These are phyloP conservation scores for Eupeodes corollae DNA, from an alignment of 1,140 invertebrate genomes.

Conservation along the genomic window DNA sequence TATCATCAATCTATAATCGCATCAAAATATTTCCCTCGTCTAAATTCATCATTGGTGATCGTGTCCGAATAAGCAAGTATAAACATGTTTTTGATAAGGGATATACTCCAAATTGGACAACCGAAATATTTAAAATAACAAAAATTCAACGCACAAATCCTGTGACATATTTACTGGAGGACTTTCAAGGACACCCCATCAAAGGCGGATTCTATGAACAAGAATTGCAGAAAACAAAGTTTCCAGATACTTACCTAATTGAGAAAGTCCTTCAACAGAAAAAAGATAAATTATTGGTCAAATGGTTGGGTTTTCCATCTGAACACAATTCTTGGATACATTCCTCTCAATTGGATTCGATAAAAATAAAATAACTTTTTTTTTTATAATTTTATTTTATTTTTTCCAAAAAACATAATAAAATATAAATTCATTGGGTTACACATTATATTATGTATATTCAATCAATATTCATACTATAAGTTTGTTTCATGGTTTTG, in stretches of 20 bases:
- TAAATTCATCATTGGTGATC: slow-evolving; percentile 23
- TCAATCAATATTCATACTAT: too few relatives aligned
- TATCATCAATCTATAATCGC: slow-evolving; percentile 11
- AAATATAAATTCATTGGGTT: too few relatives aligned
- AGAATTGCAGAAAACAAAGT: slow-evolving; percentile 23
- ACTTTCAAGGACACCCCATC: slow-evolving; percentile 20
- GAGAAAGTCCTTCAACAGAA: slow-evolving; percentile 24
- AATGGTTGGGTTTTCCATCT: slow-evolving; percentile 27
- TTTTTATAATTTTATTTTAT: slow-evolving; percentile 1
- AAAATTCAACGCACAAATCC: slow-evolving; percentile 26
- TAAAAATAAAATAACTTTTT: slow-evolving; percentile 4
- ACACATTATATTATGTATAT: too few relatives aligned
- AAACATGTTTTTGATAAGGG: slow-evolving; percentile 35
- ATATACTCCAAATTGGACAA: slow-evolving; percentile 36
- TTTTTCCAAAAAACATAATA: too few relatives aligned
- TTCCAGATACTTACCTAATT: slow-evolving; percentile 26
- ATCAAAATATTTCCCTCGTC: slow-evolving; percentile 14
- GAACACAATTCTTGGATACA: slow-evolving; percentile 27
- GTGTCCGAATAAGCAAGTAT: slow-evolving; percentile 31
- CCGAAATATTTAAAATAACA: slow-evolving; percentile 33
- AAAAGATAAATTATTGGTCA: slow-evolving; percentile 26
- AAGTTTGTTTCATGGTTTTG: too few relatives aligned
- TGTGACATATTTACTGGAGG: slow-evolving; percentile 25
- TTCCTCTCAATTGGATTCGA: too few relatives aligned
- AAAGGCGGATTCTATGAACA: slow-evolving; percentile 31